A percentile compares a stretch with the other conserved stretches of the same genome.
These are phyloP conservation scores for Agrochola litura DNA, from an alignment of 2,888 invertebrate species.

Conservation along the genomic window DNA sequence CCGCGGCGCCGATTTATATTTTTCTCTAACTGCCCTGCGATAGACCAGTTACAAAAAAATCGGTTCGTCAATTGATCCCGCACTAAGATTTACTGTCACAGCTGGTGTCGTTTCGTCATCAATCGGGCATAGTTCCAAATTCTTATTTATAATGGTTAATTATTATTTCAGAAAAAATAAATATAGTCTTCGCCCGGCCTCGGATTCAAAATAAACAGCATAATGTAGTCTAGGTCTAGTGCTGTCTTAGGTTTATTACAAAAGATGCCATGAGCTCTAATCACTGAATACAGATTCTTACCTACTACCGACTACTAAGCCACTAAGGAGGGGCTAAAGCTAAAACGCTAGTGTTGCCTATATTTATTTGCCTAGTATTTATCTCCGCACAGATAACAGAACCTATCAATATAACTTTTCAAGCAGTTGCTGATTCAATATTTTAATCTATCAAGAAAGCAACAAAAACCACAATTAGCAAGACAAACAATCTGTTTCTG, in stretches of 20 bases:
- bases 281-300: neutral
- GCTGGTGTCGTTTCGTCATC: conserved; percentile 1
- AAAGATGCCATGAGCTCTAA: neutral
- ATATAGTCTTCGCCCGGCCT: conserved; percentile 31
- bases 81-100: conserved; percentile 3
- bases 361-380: neutral
- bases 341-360: neutral
- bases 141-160: conserved; percentile 23
- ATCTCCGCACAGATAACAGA: neutral
- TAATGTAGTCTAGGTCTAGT: neutral
- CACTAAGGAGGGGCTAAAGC: neutral
- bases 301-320: neutral
- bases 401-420: neutral
- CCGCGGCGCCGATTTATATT: no score
- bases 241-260: neutral
- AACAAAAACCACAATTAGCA: neutral
- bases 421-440: neutral
- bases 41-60: conserved; percentile 2
- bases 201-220: conserved; percentile 11
- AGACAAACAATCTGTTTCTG: neutral
- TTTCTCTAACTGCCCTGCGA: neutral
- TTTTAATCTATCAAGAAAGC: neutral
- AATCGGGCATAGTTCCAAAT: conserved; percentile 54
- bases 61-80: neutral
- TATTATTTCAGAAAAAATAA: conserved; percentile 35